Percentiles rank a stretch among this genome's conserved stretches.
Evolutionary conservation across 2,797 vertebrate species (phyloP).

Genomic region (Coendou prehensilis): DNA sequence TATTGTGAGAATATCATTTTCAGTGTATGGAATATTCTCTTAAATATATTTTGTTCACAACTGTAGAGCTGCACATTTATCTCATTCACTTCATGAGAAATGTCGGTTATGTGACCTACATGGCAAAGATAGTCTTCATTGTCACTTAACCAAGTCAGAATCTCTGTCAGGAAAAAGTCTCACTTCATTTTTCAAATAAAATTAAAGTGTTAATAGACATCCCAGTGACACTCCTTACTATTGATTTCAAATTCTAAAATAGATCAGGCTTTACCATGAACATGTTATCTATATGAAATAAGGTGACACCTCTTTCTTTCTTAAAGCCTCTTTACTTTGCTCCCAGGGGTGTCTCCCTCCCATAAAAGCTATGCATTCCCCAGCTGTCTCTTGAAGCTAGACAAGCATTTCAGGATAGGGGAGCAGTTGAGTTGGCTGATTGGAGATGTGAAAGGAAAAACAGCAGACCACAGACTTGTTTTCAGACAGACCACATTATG

Average conservation of each 20-base stretch:
- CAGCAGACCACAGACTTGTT: slow-evolving; percentile 54
- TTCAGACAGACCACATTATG: slow-evolving; percentile 50
- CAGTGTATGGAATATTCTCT: slow-evolving; percentile 55
- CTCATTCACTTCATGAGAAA: slow-evolving; percentile 56
- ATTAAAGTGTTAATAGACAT: slow-evolving; percentile 60
- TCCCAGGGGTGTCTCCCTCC: not conserved
- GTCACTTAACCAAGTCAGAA: slow-evolving; percentile 64
- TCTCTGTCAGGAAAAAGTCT: slow-evolving; percentile 55
- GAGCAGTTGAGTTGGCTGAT: not conserved
- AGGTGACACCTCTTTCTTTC: slow-evolving; percentile 15
- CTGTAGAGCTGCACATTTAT: slow-evolving; percentile 18
- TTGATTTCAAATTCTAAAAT: slow-evolving; percentile 67
- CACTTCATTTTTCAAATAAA: slow-evolving; percentile 75
- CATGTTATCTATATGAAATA: slow-evolving; percentile 40
- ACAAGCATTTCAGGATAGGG: not conserved
- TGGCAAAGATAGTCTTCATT: slow-evolving; percentile 27
- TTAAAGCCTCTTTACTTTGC: not conserved
- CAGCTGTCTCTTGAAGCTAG: slow-evolving; percentile 56
- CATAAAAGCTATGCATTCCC: not conserved
- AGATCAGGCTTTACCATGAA: not conserved
- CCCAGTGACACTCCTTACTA: slow-evolving; percentile 45
- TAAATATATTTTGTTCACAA: slow-evolving; percentile 64
- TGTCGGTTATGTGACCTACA: slow-evolving; percentile 40
- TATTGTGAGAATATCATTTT: slow-evolving; percentile 48
- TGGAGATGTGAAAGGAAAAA: slow-evolving; percentile 50